Conservation (phyloP, 2,888 invertebrate species). For the Leucania comma region DNA sequence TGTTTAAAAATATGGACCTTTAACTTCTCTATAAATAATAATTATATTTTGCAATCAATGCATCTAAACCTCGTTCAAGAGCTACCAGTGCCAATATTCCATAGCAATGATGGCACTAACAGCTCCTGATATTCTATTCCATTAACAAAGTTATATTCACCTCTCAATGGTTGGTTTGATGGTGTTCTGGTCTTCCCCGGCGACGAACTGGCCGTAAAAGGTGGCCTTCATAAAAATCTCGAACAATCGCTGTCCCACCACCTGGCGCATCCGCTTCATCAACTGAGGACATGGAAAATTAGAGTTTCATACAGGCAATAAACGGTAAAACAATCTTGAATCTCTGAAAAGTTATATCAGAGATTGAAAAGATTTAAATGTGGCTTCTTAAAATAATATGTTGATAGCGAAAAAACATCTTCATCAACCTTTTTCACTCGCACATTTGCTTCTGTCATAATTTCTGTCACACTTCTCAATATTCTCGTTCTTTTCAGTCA, state of each 20-base stretch:
- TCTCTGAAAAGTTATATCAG: too few species aligned
- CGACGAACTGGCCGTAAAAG: conserved; percentile 99
- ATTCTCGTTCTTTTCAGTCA: too few species aligned
- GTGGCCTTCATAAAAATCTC: conserved; percentile 96
- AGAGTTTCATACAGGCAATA: background rate
- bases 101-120: background rate
- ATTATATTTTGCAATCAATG: background rate
- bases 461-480: too few species aligned
- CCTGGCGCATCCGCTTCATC: conserved; percentile 94
- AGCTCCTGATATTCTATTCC: background rate
- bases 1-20: background rate
- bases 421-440: too few species aligned
- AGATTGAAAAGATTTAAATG: too few species aligned
- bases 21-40: background rate
- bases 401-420: too few species aligned
- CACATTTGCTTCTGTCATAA: too few species aligned
- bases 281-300: conserved; percentile 90
- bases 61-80: background rate
- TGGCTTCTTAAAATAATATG: too few species aligned
- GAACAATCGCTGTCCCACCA: conserved; percentile 96
- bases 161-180: conserved; percentile 96
- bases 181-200: conserved; percentile 97
- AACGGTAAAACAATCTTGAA: too few species aligned
- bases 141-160: conserved; percentile 71
- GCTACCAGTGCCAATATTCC: background rate